Evolutionary conservation across 2,113 vertebrate species (phyloP).

Genomic region (Seriola rivoliana): DNA sequence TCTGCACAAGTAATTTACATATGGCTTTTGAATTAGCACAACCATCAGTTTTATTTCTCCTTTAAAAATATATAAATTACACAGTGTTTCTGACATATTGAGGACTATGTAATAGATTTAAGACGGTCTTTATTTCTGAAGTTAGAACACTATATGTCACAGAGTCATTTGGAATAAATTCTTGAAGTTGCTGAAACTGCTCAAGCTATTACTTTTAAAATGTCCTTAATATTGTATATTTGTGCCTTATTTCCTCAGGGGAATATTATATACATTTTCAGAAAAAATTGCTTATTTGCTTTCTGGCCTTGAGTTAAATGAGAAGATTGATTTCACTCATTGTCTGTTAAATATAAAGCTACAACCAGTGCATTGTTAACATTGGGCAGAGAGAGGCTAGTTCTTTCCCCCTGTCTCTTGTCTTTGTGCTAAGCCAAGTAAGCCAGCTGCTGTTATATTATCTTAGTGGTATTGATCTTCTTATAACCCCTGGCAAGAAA

Average conservation of each 20-base stretch:
- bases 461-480: neutral
- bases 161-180: neutral
- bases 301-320: neutral
- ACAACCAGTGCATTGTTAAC: neutral
- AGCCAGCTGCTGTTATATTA: neutral
- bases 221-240: neutral
- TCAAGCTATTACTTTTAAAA: neutral
- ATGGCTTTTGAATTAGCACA: conserved; percentile 49
- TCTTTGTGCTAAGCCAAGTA: neutral
- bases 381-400: neutral
- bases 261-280: neutral
- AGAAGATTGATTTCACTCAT: neutral
- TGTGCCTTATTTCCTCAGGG: neutral
- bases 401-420: neutral
- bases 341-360: neutral
- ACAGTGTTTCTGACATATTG: neutral
- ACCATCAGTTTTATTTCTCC: conserved; percentile 35
- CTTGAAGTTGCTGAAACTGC: neutral
- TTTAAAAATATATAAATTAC: neutral
- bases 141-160: neutral
- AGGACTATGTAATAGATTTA: neutral
- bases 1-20: conserved; percentile 62
- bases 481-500: neutral
- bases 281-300: neutral
- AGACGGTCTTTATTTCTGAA: neutral